Base-by-base conservation (phyloP, 2,113 vertebrate species). In the Pterocles burchelli region DNA sequence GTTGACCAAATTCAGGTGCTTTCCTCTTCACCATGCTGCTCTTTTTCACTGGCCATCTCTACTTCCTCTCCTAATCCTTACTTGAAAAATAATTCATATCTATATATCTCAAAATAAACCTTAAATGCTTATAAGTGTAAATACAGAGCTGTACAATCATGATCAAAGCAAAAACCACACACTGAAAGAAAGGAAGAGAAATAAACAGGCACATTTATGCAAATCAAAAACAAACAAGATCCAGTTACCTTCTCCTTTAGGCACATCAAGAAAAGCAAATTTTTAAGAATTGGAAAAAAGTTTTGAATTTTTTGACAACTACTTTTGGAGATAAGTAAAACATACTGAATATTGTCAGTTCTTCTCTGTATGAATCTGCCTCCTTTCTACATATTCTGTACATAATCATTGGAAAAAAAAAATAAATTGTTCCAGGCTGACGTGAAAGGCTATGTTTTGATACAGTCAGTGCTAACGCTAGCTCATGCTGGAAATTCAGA, bases 201-300 rank as follows among this genome's bases (percentile, higher is more conserved):
- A 89, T 34, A 51, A 90, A 67, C 2, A 74, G 25, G 48, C 10
- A 63, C 25, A 28, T 54, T 72, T 68, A 79, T 4, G 51, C 45
- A 59, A 49, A 86, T 43, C 10, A 13, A 8, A 80, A 62, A 19
- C 6, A 63, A 89, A 58, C 7, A 49, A 57, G 17, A 73, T 16
- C 5, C 49, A 87, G 38, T n/a, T 61, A n/a, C 34, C 52, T 51
- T 55, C 28, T 72, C 45, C 41, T 52, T 82, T 5, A 57, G 33
- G 19, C 19, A 86, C 0, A 0, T 1, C 1, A 94, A 89, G 13
- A 7, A 80, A 83, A 70, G 9, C 1, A 0, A 77, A 52, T 62
- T 17, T 0, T 0, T 6, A 7, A 58, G 17, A 7, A 2, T 6
- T 11, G 6, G 1, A 2, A 26, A 48, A 45, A 4, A 20, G 11